Evolutionary conservation across 2,113 vertebrate genomes (phyloP).

Genomic region (Xenopus tropicalis): DNA sequence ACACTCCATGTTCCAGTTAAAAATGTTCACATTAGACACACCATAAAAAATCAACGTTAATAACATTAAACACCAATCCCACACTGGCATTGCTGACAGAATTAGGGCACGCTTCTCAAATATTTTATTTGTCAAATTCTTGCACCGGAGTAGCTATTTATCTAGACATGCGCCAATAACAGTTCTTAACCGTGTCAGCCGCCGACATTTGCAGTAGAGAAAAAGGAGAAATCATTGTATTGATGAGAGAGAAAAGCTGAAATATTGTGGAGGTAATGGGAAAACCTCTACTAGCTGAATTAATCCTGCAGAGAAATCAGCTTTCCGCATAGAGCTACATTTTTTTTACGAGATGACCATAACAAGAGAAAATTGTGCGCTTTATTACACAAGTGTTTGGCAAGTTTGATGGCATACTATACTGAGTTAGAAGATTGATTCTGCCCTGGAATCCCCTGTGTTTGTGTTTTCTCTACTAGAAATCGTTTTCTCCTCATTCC

Average conservation of each 20-base stretch:
- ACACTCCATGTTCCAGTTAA: constrained; percentile 32
- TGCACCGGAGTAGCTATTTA: constrained; percentile 30
- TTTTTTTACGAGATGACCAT: neutral
- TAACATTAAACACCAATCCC: constrained; percentile 39
- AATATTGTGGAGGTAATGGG: constrained; percentile 20
- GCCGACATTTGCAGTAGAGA: constrained; percentile 8
- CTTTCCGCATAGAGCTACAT: neutral
- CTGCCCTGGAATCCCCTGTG: no score
- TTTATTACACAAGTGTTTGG: neutral
- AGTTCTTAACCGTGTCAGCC: constrained; percentile 32
- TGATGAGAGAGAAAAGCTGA: constrained; percentile 22
- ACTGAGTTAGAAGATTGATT: no score
- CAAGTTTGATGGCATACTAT: no score
- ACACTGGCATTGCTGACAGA: constrained; percentile 28
- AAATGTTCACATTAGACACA: constrained; percentile 33
- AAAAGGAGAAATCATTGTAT: constrained; percentile 32
- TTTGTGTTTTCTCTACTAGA: no score
- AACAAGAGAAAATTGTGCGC: neutral
- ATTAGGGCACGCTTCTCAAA: constrained; percentile 41
- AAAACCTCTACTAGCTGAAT: constrained; percentile 2
- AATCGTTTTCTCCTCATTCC: no score
- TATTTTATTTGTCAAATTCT: constrained; percentile 42
- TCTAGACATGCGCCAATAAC: constrained; percentile 29
- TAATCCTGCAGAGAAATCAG: neutral
- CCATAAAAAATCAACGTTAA: constrained; percentile 34